A percentile compares a stretch with the other conserved stretches of the same genome.
Evolutionary conservation across 2,888 invertebrate genomes (phyloP).

Genomic region (Idaea straminata): DNA sequence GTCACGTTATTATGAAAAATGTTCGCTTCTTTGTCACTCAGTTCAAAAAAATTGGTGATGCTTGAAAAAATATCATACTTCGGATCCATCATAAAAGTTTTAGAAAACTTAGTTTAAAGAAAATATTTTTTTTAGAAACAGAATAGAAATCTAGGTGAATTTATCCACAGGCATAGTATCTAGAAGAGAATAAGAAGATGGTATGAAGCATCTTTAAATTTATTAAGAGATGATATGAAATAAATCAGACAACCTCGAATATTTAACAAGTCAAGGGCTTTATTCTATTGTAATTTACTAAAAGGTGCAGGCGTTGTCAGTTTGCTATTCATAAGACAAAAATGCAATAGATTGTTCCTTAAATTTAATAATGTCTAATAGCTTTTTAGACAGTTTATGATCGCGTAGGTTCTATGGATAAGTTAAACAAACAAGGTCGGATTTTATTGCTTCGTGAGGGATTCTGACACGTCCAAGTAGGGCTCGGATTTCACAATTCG

Average conservation of each 20-base stretch:
- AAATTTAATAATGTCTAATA: constrained; percentile 44
- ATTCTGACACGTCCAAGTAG: constrained; percentile 26
- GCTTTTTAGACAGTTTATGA: constrained; percentile 38
- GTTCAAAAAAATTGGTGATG: neutral
- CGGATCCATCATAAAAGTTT: too few relatives aligned
- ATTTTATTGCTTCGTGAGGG: constrained; percentile 35
- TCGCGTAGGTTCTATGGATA: constrained; percentile 23
- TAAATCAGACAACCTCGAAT: constrained; percentile 49
- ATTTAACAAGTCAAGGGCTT: constrained; percentile 62
- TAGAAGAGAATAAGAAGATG: neutral
- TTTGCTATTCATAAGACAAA: constrained; percentile 13
- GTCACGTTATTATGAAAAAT: neutral
- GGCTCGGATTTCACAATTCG: constrained; percentile 29
- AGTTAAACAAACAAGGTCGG: constrained; percentile 37
- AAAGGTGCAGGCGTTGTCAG: constrained; percentile 30
- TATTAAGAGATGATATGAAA: constrained; percentile 42
- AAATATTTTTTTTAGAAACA: too few relatives aligned
- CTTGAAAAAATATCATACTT: too few relatives aligned
- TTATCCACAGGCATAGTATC: too few relatives aligned
- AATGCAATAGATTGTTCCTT: constrained; percentile 33
- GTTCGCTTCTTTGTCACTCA: neutral
- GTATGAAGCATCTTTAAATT: constrained; percentile 43
- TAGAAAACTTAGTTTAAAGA: too few relatives aligned
- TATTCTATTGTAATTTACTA: constrained; percentile 55
- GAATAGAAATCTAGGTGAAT: too few relatives aligned